phyloP scores from a whole-genome alignment of 2,113 vertebrate genomes.

The Odontophorus gujanensis region DNA sequence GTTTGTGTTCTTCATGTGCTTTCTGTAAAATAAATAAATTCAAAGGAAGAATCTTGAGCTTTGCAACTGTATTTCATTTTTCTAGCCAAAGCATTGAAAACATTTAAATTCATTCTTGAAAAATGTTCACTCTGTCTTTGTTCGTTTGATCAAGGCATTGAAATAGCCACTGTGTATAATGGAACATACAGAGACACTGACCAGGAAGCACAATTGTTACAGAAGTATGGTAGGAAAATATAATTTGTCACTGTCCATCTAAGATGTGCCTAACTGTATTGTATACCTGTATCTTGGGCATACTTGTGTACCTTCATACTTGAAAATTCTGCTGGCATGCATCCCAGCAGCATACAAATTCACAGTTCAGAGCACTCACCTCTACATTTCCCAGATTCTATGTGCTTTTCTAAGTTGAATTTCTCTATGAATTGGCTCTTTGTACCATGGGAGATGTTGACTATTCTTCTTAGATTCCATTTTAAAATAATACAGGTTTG shows the following conservation, averaged over 20 bases:
- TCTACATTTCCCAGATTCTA: background rate
- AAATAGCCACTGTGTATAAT: background rate
- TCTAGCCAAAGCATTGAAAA: background rate
- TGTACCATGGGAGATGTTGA: background rate
- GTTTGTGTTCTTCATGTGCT: conserved; percentile 72
- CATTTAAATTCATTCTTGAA: background rate
- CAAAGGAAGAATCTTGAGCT: background rate
- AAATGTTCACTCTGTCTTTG: background rate
- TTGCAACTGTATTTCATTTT: background rate
- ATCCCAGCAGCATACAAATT: background rate
- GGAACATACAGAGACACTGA: background rate
- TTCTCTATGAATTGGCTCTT: background rate
- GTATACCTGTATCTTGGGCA: background rate
- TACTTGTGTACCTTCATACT: background rate
- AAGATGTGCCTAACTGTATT: background rate
- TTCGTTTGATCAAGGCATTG: background rate
- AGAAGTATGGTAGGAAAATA: background rate
- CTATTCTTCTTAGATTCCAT: background rate
- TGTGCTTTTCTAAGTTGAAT: background rate
- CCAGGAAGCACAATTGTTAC: background rate
- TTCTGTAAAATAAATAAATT: conserved; percentile 75
- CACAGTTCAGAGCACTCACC: background rate
- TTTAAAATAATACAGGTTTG: background rate
- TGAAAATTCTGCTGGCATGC: background rate
- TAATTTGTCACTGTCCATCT: background rate